Conservation (phyloP, 2,797 vertebrate species). For the Sebastes aleutianus region DNA sequence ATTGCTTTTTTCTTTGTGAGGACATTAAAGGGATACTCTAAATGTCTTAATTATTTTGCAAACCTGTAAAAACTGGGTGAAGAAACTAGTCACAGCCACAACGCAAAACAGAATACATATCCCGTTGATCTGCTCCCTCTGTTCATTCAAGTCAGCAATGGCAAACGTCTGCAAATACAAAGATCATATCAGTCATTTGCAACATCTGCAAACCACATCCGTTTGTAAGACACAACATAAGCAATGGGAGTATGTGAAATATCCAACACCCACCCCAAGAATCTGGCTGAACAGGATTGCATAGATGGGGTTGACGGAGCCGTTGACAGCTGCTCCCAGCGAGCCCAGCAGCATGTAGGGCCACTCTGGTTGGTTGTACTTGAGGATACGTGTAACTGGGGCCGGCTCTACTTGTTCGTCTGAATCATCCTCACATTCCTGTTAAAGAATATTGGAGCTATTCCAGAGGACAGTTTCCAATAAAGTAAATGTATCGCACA, state of each 20-base stretch:
- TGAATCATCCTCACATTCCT: constrained; percentile 47
- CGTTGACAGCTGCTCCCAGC: constrained; percentile 83
- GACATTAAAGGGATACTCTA: no score
- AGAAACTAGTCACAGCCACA: constrained; percentile 77
- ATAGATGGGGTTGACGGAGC: constrained; percentile 82
- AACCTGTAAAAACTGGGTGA: constrained; percentile 86
- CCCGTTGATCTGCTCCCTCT: constrained; percentile 76
- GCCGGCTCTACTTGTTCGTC: constrained; percentile 63
- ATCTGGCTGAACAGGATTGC: constrained; percentile 86
- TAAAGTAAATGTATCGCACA: not conserved
- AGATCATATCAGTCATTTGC: not conserved
- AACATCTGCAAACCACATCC: not conserved
- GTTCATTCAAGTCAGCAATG: constrained; percentile 73
- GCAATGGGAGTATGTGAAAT: not conserved
- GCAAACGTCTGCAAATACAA: constrained; percentile 80
- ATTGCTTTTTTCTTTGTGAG: no score
- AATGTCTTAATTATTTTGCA: not conserved
- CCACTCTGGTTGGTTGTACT: constrained; percentile 86
- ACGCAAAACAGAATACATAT: constrained; percentile 83
- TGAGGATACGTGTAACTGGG: constrained; percentile 81
- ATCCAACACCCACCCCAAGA: constrained; percentile 77
- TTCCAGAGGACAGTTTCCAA: not conserved
- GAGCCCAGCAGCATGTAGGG: constrained; percentile 85
- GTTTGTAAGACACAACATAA: not conserved
- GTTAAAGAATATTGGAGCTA: not conserved